These are phyloP conservation scores for Neoseiulus cucumeris DNA, from an alignment of 1,140 invertebrate species.

Conservation along the genomic window DNA sequence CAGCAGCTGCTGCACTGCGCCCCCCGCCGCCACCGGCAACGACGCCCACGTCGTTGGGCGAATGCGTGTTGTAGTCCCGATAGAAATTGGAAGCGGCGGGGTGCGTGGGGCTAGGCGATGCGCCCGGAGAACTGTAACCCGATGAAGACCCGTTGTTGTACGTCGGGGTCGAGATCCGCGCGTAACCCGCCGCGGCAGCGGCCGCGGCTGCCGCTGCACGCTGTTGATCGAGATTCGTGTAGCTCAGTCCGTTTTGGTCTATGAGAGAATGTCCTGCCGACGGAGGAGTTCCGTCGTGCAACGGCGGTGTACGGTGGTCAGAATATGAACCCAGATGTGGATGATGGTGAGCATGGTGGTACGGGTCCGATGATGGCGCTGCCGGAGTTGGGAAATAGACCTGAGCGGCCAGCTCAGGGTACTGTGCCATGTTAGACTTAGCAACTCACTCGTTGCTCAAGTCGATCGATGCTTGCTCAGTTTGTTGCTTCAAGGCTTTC, in stretches of 20 bases:
- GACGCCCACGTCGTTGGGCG: not conserved
- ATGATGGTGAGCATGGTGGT: not conserved
- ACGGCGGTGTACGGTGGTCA: not conserved
- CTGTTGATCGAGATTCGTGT: constrained; percentile 55
- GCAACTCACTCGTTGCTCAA: no score
- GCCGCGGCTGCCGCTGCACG: not conserved
- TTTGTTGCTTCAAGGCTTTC: no score
- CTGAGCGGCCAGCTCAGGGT: constrained; percentile 3
- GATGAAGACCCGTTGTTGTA: constrained; percentile 10
- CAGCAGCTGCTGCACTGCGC: not conserved
- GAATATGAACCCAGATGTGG: not conserved
- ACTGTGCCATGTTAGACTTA: not conserved
- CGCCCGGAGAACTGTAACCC: constrained; percentile 7
- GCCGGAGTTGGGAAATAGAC: not conserved
- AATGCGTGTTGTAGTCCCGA: constrained; percentile 9
- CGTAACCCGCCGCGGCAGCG: not conserved
- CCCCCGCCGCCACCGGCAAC: not conserved
- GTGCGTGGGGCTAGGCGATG: constrained; percentile 6
- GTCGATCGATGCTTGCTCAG: no score
- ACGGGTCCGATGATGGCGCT: not conserved
- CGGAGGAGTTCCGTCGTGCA: constrained; percentile 1
- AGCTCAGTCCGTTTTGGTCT: constrained; percentile 48
- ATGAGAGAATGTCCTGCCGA: not conserved
- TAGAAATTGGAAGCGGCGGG: constrained; percentile 9
- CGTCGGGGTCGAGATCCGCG: constrained; percentile 1